These are phyloP conservation scores for Hemistola chrysoprasaria DNA, from an alignment of 2,888 invertebrate genomes.

Conservation along the genomic window DNA sequence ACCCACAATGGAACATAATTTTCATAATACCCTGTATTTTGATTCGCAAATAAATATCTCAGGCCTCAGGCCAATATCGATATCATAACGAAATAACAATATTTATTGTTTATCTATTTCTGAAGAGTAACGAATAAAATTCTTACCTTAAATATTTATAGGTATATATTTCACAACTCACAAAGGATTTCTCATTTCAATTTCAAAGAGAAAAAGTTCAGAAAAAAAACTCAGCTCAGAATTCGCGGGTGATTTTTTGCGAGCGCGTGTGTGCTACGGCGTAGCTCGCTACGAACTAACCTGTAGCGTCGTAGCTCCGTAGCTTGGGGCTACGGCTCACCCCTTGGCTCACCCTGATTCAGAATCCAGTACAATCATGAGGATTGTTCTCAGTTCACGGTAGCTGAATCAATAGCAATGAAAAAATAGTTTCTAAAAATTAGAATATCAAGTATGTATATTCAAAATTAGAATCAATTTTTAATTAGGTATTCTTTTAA, in stretches of 20 bases:
- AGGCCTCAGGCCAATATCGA: constrained; percentile 7
- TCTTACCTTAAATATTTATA: not conserved
- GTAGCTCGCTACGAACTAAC: constrained; percentile 58
- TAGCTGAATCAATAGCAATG: no score
- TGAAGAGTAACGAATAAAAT: no score
- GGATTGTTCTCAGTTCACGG: no score
- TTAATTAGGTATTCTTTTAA: no score
- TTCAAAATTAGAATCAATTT: no score
- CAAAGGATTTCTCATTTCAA: not conserved
- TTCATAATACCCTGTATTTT: no score
- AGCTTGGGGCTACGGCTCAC: constrained; percentile 22
- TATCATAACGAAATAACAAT: constrained; percentile 8
- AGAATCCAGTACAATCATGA: no score
- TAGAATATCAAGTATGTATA: no score
- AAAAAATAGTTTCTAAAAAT: no score
- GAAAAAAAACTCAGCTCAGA: constrained; percentile 1
- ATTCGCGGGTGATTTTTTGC: constrained; percentile 5
- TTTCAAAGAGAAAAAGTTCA: no score
- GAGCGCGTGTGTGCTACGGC: constrained; percentile 48
- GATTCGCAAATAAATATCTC: constrained; percentile 2
- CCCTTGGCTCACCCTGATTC: no score
- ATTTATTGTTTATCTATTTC: constrained; percentile 5
- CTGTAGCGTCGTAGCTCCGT: constrained; percentile 47
- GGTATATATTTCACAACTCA: not conserved
- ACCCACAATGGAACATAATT: no score